Evolutionary conservation across 2,888 invertebrate species (phyloP).

Genomic region (Coelinius sp.): DNA sequence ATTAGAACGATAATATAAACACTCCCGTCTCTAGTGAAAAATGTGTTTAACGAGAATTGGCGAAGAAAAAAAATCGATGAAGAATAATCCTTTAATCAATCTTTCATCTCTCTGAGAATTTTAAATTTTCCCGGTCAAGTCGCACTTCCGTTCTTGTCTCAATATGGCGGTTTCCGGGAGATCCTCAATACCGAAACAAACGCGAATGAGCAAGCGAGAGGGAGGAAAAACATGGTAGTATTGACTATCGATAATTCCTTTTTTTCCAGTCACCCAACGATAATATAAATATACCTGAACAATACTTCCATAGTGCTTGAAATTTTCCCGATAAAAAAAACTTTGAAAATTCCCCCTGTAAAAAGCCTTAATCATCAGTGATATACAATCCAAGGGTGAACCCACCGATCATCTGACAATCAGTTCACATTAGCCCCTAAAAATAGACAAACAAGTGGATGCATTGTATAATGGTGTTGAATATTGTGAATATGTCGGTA

Average conservation of each 20-base stretch:
- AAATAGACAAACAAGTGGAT: slow-evolving; percentile 7
- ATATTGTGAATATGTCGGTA: not conserved
- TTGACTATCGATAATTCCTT: slow-evolving; percentile 27
- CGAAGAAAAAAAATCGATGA: too few relatives aligned
- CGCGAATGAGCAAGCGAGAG: not conserved
- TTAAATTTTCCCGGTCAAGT: too few relatives aligned
- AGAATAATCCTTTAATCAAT: too few relatives aligned
- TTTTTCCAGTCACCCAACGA: slow-evolving; percentile 6
- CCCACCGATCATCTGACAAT: slow-evolving; percentile 2
- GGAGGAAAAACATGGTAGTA: slow-evolving; percentile 13
- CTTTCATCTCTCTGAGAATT: too few relatives aligned
- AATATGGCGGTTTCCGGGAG: too few relatives aligned
- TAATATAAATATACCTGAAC: slow-evolving; percentile 8
- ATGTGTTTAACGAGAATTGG: too few relatives aligned
- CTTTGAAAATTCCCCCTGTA: not conserved
- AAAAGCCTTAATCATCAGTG: not conserved
- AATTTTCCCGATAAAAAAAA: not conserved
- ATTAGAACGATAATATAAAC: too few relatives aligned
- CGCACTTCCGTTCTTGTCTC: too few relatives aligned
- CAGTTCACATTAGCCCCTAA: not conserved
- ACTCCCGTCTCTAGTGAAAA: too few relatives aligned
- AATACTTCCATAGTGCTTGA: not conserved
- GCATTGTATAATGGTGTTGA: slow-evolving; percentile 18
- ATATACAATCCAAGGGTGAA: not conserved
- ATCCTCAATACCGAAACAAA: slow-evolving; percentile 1